Evolutionary conservation across 1,140 invertebrate species (phyloP).

Genomic region (Paraescarpia echinospica): DNA sequence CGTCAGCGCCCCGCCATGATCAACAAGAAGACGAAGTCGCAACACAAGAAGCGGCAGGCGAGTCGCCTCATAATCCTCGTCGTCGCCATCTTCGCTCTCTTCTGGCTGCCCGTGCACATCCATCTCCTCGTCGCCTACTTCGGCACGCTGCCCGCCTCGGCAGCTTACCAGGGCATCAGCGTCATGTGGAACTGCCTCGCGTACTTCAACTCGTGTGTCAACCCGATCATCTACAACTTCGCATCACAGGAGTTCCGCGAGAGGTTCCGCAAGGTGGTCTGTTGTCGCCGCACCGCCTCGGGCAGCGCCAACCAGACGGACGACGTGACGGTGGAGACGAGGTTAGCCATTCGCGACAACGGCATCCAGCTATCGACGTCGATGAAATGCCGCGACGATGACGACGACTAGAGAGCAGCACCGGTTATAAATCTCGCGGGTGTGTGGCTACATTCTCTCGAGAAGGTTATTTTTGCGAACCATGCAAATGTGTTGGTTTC

Average conservation of each 20-base stretch:
- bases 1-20: background rate
- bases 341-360: background rate
- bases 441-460: no score
- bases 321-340: background rate
- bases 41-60: constrained; percentile 21
- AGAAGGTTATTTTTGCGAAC: background rate
- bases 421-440: background rate
- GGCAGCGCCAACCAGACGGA: background rate
- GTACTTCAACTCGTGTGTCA: constrained; percentile 35
- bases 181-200: constrained; percentile 33
- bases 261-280: constrained; percentile 18
- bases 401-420: background rate
- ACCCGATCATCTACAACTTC: constrained; percentile 35
- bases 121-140: constrained; percentile 29
- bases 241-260: constrained; percentile 32
- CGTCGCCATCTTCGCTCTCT: constrained; percentile 27
- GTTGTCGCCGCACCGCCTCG: constrained; percentile 7
- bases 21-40: constrained; percentile 12
- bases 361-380: background rate
- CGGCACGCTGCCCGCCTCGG: background rate
- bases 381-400: background rate
- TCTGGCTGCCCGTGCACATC: constrained; percentile 31
- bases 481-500: background rate
- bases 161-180: constrained; percentile 16
- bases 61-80: constrained; percentile 27